Base-by-base conservation (phyloP, 2,113 vertebrate species). In the Bolborhynchus lineola region DNA sequence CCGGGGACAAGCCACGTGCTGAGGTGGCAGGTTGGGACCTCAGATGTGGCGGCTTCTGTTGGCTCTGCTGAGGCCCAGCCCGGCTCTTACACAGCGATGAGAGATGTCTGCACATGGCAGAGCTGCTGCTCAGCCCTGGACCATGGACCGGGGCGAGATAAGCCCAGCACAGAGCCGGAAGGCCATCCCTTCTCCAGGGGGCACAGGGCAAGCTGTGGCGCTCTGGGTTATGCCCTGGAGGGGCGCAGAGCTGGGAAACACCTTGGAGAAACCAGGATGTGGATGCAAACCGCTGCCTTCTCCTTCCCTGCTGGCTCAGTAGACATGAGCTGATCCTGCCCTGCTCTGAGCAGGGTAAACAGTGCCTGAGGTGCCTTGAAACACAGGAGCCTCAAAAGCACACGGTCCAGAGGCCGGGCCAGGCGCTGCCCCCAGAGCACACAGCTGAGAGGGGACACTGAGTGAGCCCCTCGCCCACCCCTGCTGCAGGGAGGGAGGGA, bases 21-120 rank as follows among this genome's bases (percentile, higher is more conserved):
- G 55, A 7, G 60, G 37, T 8, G 37, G 35, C 77, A 55, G 44
- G 49, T 49, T 0, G 0, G 64, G 60, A 42, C 24, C 37, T 47
- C 49, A 0, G 0, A 18, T 2, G 2, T 31, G 70, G 42, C 62
- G 82, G 39, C 60, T 67, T 11, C 6, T 0, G 0, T 1, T 57
- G 78, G 49, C 74, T 65, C 49, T 37, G 86, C 87, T 31, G 50
- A 29, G 52, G 60, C 87, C 44, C 70, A 71, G 78, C 87, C 84
- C 0, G 0, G 57, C 63, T 50, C 78, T 85, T 68, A 79, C 11
- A 0, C 81, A 10, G 57, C 21, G 14, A n/a, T n/a, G n/a, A 1
- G 15, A 29, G 52, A 11, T 0, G 16, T 10, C 64, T 37, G 83
- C 0, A 0, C 49, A 8, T 5, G 10, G 83, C 53, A 57, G 80